Conservation (phyloP, 2,888 invertebrate genomes). For the Buathra laborator region DNA sequence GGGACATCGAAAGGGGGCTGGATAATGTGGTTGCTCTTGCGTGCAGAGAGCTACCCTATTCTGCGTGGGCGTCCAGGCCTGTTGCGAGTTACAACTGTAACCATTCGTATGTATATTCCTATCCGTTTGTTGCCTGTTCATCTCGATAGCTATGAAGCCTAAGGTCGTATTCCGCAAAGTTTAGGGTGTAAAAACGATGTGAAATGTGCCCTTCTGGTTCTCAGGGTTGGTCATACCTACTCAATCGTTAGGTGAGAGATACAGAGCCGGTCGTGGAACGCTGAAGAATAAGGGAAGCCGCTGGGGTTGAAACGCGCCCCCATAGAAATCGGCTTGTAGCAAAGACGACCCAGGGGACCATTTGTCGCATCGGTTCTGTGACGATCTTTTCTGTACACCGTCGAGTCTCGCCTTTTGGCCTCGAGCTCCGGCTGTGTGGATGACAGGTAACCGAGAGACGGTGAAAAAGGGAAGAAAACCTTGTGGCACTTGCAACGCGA, state of each 20-base stretch:
- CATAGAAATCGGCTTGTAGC: slow-evolving; percentile 81
- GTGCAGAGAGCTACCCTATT: slow-evolving; percentile 29
- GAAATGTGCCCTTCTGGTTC: too few species aligned
- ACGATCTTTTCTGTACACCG: slow-evolving; percentile 69
- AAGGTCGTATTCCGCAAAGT: too few species aligned
- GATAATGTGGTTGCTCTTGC: slow-evolving; percentile 40
- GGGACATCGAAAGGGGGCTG: slow-evolving; percentile 68
- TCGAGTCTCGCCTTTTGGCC: slow-evolving; percentile 31
- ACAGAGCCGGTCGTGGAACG: slow-evolving; percentile 18
- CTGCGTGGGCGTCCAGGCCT: slow-evolving; percentile 61
- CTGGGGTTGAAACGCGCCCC: slow-evolving; percentile 67
- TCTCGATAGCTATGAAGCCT: too few species aligned
- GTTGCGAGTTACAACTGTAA: slow-evolving; percentile 58
- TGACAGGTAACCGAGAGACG: slow-evolving; percentile 74
- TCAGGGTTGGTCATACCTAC: neutral
- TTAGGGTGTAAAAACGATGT: too few species aligned
- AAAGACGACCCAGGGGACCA: slow-evolving; percentile 76
- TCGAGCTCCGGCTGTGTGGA: slow-evolving; percentile 55
- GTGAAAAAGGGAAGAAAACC: slow-evolving; percentile 2
- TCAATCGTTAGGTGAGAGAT: slow-evolving; percentile 18
- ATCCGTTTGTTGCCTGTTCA: too few species aligned
- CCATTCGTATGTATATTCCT: slow-evolving; percentile 36
- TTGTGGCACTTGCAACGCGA: neutral
- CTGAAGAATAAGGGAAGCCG: slow-evolving; percentile 44
- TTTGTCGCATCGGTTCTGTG: slow-evolving; percentile 78